Conservation (phyloP, 2,888 invertebrate species). For the Heteropelma amictum region DNA sequence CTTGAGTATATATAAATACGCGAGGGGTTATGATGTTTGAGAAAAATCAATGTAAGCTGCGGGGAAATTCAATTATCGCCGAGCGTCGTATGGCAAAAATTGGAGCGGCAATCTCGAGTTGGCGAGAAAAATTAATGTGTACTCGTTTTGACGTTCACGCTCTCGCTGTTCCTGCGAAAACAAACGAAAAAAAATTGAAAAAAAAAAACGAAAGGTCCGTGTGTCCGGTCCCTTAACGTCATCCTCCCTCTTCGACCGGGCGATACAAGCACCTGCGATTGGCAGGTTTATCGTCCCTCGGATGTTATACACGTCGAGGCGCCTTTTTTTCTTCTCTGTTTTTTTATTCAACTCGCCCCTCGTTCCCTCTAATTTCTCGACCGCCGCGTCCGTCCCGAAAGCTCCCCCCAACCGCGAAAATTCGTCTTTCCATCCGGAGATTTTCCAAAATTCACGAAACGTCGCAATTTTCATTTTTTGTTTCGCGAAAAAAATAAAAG, state of each 20-base stretch:
- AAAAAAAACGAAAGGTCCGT: neutral
- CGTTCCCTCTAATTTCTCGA: too few species aligned
- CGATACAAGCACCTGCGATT: slow-evolving; percentile 52
- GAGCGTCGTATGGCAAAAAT: slow-evolving; percentile 11
- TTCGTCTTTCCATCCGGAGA: too few species aligned
- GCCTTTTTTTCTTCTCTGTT: neutral
- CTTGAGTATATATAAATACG: neutral
- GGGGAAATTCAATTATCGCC: slow-evolving; percentile 48
- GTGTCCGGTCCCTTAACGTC: too few species aligned
- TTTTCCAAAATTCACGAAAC: too few species aligned
- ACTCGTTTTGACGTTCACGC: slow-evolving; percentile 25
- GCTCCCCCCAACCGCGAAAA: too few species aligned
- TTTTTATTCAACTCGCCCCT: too few species aligned
- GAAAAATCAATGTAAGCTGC: slow-evolving; percentile 49
- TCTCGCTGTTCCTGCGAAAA: slow-evolving; percentile 16
- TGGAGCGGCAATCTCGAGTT: slow-evolving; percentile 2
- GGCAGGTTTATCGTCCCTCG: slow-evolving; percentile 48
- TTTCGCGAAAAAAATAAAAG: too few species aligned
- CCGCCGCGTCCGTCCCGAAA: too few species aligned
- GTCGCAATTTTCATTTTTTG: too few species aligned
- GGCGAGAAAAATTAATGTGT: neutral
- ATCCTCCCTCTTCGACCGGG: slow-evolving; percentile 8
- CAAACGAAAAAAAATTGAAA: too few species aligned
- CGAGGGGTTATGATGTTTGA: slow-evolving; percentile 5
- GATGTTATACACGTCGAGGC: slow-evolving; percentile 18